A percentile compares a stretch with the other conserved stretches of the same genome.
Evolutionary conservation across 2,888 invertebrate species (phyloP).

Genomic region (Cerastis rubricosa): DNA sequence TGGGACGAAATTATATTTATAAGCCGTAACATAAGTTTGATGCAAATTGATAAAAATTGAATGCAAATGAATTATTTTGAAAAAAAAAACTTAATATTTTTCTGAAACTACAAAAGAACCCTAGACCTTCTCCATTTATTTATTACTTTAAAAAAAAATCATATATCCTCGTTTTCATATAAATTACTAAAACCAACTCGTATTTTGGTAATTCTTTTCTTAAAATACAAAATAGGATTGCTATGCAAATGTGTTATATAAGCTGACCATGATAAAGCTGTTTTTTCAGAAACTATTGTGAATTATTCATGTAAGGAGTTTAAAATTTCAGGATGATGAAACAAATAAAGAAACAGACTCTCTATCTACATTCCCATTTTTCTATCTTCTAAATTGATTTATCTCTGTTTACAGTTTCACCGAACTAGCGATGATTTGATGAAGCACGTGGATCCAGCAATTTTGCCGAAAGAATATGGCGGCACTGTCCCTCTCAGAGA

Average conservation of each 20-base stretch:
- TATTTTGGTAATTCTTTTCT: background rate
- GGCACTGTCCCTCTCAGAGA: conserved; percentile 95
- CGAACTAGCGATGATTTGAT: conserved; percentile 94
- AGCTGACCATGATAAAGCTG: conserved; percentile 27
- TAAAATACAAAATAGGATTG: background rate
- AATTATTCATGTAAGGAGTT: no score
- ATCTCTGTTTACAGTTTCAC: conserved; percentile 91
- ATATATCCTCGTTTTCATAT: no score
- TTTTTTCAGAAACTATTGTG: background rate
- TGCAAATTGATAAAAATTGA: background rate
- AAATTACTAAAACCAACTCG: background rate
- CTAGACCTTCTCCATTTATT: background rate
- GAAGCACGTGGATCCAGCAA: conserved; percentile 93
- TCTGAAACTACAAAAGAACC: background rate
- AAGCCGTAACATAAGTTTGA: background rate
- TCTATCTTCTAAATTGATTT: background rate
- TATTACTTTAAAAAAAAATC: no score
- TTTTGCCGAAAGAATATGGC: conserved; percentile 96
- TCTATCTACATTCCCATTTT: background rate
- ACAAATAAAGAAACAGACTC: background rate
- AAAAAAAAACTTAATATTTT: background rate
- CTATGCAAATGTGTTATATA: conserved; percentile 9
- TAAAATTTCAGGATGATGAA: background rate
- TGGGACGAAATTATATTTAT: background rate
- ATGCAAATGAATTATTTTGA: background rate